Evolutionary conservation across 2,888 invertebrate species (phyloP).

Genomic region (Ametastegia equiseti): DNA sequence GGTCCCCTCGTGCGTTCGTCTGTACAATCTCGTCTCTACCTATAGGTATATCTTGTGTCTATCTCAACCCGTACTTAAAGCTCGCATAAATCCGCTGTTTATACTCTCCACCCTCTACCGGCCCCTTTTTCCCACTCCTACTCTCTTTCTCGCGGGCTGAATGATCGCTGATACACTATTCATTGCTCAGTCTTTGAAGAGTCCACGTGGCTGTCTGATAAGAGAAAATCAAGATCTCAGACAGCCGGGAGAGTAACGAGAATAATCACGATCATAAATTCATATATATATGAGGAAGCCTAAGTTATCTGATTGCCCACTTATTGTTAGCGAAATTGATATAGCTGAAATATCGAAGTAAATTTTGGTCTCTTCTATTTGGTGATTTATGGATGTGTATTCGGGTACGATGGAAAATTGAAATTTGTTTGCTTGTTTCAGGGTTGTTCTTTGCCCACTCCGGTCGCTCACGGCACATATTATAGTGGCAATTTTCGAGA

Average conservation of each 20-base stretch:
- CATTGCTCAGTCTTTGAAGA: slow-evolving; percentile 37
- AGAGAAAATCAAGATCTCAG: slow-evolving; percentile 39
- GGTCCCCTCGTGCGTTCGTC: slow-evolving; percentile 18
- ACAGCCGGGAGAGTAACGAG: slow-evolving; percentile 28
- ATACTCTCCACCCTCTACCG: neutral
- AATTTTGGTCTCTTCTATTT: slow-evolving; percentile 5
- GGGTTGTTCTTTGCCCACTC: neutral
- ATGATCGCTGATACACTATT: slow-evolving; percentile 45
- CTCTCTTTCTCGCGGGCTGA: slow-evolving; percentile 34
- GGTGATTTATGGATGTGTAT: neutral
- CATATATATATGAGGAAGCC: neutral
- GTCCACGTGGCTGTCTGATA: slow-evolving; percentile 34
- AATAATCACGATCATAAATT: slow-evolving; percentile 15
- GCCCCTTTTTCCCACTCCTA: slow-evolving; percentile 29
- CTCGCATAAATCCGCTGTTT: slow-evolving; percentile 46
- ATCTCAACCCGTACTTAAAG: slow-evolving; percentile 36
- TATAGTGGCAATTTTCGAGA: slow-evolving; percentile 19
- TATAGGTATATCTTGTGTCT: neutral
- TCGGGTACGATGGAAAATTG: slow-evolving; percentile 9
- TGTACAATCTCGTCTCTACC: neutral
- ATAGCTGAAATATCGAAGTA: slow-evolving; percentile 9
- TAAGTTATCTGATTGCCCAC: slow-evolving; percentile 42
- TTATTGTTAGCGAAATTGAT: slow-evolving; percentile 44
- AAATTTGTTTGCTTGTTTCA: slow-evolving; percentile 12
- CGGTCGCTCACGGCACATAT: neutral